Base-by-base conservation (phyloP, 2,888 invertebrate species). In the Adelphocoris suturalis region DNA sequence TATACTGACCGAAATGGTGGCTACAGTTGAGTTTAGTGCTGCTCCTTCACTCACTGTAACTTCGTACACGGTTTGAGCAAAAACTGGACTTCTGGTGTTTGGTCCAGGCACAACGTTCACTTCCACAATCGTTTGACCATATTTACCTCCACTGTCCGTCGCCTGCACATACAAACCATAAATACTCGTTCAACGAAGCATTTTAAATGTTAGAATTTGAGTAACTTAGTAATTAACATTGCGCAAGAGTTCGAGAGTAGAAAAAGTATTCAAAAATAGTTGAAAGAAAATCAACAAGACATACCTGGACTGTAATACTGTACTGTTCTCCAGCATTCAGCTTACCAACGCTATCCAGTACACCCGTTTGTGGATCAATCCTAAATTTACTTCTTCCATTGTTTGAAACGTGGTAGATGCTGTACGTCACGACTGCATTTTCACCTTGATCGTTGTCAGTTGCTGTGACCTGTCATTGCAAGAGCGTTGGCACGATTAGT, bases 31-130 rank as follows among this genome's bases (percentile, higher is more conserved):
- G 92, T 97, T 97, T 90, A 98, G 96, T 57, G 97, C 96, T 3
- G 97, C 97, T 1, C 98, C 98, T 93, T 98, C 98, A 91, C 97
- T 97, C 13, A 98, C 97, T 92, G 97, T 97, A 2, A 97, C 97
- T 93, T 97, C 97, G 93, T 98, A 98, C 1, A 96, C 95, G n/a
- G 96, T 93, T 90, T 97, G 96, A 0, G 96, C 95, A 93, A 98
- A 98, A 90, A 96, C 95, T 0, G 98, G 98, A 12, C 97, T 96
- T 91, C 96, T 96, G 13, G 94, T 96, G 94, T 96, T 98, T 86
- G 95, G 98, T 0, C 98, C 98, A 0, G 97, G 97, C 13, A 96
- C 96, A 0, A 98, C 96, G 4, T 96, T 95, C 12, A 98, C 95
- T 93, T 98, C 98, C 46, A 98, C 96, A 89, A 98, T 97, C 5